Evolutionary conservation across 2,888 invertebrate species (phyloP), one percentile per base, ranked within the genome.

Genomic region (Ceriagrion tenellum): DNA sequence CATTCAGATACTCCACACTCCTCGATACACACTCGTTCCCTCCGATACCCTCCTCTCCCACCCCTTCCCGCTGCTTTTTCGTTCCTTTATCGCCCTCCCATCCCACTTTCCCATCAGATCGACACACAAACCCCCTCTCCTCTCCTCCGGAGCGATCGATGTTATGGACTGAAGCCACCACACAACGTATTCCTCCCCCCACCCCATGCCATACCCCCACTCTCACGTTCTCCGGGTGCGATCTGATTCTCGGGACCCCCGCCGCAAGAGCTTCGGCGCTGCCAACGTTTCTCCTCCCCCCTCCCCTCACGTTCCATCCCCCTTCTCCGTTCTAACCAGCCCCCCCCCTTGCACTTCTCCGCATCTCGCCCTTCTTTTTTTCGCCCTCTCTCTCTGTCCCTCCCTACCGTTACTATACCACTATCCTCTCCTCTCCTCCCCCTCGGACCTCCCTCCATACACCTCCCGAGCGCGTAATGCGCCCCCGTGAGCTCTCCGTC

Each of bases 151-250:
- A 89, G 55, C 89, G 89, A 89, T 89, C 89, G 89, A 89, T 89
- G 89, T 40, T 89, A 89, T 89, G 89, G 89, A 89, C 89, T 47
- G 89, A 55, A 89, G 55, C 55, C 55, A 26, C 55, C n/a, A n/a
- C 89, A 55, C 55, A 55, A 81, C 81, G 81, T 81, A 18, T 35
- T 35, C 81, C 26, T 16, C n/a, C n/a, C 20, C 69, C 4, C 59
- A 3, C 13, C 69, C n/a, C 69, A 4, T 81, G 13, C 35, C 69
- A 1, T 16, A 16, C 81, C 16, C 30, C 35, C 35, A 26, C 16
- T 81, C 81, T 81, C 12, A 35, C 35, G 13, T 35, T 47, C 89
- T 89, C 89, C 89, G 23, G 89, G 89, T 89, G n/a, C 55, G 89
- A 55, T 89, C 26, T 81, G 47, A 40, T 89, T 89, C 89, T 30